These are phyloP conservation scores for Drosophila villosipedis DNA, from an alignment of 2,888 invertebrate genomes.

Conservation along the genomic window DNA sequence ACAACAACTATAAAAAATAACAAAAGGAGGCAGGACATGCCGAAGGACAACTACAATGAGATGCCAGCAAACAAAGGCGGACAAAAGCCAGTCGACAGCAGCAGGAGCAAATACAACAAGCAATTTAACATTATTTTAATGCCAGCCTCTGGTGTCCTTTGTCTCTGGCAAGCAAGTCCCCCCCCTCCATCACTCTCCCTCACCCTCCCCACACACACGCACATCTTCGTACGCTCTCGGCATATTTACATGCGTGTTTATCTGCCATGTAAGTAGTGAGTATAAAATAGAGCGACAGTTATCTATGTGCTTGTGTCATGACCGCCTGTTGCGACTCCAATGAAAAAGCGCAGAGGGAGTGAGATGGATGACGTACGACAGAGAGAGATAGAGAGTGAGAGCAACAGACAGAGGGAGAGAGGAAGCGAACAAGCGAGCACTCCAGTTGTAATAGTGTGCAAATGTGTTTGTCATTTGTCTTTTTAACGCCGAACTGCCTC, in stretches of 20 bases:
- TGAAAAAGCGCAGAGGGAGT: neutral
- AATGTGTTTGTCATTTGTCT: conserved; percentile 77
- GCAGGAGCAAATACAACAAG: conserved; percentile 67
- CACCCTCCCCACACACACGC: neutral
- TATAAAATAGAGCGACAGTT: conserved; percentile 73
- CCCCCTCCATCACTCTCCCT: neutral
- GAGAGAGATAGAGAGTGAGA: conserved; percentile 9
- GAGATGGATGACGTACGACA: neutral
- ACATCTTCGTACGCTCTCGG: conserved; percentile 3
- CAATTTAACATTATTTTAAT: conserved; percentile 72
- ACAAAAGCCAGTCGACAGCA: conserved; percentile 32
- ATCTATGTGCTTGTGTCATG: conserved; percentile 64
- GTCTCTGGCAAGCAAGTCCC: conserved; percentile 38
- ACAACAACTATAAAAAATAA: conserved; percentile 5
- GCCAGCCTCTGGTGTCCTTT: conserved; percentile 62
- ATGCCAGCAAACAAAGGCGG: conserved; percentile 57
- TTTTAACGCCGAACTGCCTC: conserved; percentile 68
- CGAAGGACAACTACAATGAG: conserved; percentile 63
- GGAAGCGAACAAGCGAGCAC: conserved; percentile 33
- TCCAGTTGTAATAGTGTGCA: conserved; percentile 70
- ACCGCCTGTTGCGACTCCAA: conserved; percentile 66
- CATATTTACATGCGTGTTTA: conserved; percentile 71
- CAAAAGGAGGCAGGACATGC: conserved; percentile 52
- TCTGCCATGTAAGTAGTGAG: conserved; percentile 73
- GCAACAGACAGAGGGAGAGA: conserved; percentile 13